phyloP scores from a whole-genome alignment of 2,113 vertebrate species.

The Dunckerocampus dactyliophorus region DNA sequence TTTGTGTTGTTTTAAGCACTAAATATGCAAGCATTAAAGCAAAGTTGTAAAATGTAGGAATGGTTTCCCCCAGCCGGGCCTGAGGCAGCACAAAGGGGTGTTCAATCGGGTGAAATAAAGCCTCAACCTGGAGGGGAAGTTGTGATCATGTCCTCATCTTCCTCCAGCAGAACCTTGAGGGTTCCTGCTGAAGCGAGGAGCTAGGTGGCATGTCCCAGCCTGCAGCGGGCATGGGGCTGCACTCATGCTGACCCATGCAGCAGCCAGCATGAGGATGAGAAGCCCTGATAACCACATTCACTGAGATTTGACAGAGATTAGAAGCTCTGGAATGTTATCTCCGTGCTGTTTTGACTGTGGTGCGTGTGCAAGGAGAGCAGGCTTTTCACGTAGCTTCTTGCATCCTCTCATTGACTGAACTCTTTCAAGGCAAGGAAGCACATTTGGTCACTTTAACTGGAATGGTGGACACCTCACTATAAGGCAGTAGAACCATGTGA shows the following conservation, averaged over 20 bases:
- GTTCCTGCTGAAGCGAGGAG: background rate
- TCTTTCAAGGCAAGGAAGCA: background rate
- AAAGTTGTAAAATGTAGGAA: background rate
- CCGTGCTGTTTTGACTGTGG: conserved; percentile 24
- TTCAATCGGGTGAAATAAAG: background rate
- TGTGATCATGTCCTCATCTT: background rate
- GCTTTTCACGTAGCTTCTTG: background rate
- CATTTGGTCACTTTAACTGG: background rate
- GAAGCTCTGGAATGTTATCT: conserved; percentile 41
- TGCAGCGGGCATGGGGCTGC: conserved; percentile 15
- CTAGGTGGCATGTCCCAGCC: conserved; percentile 24
- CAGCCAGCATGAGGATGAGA: conserved; percentile 36
- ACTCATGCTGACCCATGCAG: conserved; percentile 18
- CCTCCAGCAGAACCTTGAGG: background rate
- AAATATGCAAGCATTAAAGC: background rate
- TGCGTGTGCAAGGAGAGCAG: background rate
- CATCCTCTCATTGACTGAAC: background rate
- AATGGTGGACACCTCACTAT: background rate
- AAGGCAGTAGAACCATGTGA: background rate
- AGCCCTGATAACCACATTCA: conserved; percentile 28
- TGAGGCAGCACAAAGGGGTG: conserved; percentile 1
- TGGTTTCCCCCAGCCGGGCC: conserved; percentile 12
- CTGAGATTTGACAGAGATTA: conserved; percentile 21
- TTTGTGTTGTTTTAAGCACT: no score
- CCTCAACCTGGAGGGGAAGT: background rate